Conservation (phyloP, 2,113 vertebrate species). For the Catharus minimus region DNA sequence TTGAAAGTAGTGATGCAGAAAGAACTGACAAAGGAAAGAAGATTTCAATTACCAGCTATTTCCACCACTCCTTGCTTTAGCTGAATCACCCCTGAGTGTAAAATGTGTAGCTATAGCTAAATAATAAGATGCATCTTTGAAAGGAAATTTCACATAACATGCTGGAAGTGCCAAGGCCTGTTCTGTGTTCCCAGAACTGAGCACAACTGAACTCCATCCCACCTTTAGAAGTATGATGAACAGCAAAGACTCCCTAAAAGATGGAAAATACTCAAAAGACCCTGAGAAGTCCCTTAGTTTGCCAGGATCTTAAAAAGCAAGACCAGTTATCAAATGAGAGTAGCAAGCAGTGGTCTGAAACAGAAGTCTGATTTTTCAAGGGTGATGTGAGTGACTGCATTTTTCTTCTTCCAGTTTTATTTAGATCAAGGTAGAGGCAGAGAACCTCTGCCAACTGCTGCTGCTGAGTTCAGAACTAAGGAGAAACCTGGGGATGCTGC, state of each 20-base stretch:
- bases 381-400: rapidly evolving
- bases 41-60: constrained; percentile 26
- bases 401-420: not conserved
- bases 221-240: not conserved
- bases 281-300: not conserved
- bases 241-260: not conserved
- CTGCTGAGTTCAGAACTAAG: not conserved
- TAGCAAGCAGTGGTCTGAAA: not conserved
- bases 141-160: not conserved
- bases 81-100: not conserved
- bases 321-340: not conserved
- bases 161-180: not conserved
- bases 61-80: not conserved
- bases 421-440: not conserved
- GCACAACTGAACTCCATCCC: not conserved
- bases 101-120: not conserved
- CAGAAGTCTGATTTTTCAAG: not conserved
- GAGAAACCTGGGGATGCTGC: not conserved
- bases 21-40: not conserved
- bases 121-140: not conserved
- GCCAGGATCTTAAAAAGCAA: not conserved
- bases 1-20: not conserved
- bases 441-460: not conserved
- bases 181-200: not conserved
- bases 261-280: not conserved